These are phyloP conservation scores for Daphoenositta chrysoptera DNA, from an alignment of 2,113 vertebrate genomes.

Conservation along the genomic window DNA sequence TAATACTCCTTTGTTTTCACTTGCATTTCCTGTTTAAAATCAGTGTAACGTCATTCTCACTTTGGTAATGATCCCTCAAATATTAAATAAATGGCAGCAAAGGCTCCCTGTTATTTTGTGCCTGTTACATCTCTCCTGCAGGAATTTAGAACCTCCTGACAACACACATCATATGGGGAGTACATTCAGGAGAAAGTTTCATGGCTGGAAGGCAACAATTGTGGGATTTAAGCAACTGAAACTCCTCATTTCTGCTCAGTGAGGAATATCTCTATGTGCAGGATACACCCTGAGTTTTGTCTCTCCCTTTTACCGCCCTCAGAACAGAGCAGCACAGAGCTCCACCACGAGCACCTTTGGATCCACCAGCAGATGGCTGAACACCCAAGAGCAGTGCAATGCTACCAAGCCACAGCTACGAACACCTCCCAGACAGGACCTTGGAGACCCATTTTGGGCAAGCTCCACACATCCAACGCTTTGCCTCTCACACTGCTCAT, in stretches of 20 bases:
- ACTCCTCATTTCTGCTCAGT: neutral
- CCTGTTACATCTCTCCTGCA: neutral
- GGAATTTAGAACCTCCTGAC: neutral
- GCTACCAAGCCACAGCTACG: neutral
- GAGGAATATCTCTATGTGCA: neutral
- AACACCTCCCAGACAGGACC: neutral
- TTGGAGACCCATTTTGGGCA: neutral
- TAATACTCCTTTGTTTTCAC: neutral
- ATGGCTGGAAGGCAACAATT: neutral
- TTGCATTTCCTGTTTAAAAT: neutral
- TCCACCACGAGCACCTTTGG: rapidly evolving
- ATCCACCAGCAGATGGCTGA: neutral
- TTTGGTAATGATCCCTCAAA: neutral
- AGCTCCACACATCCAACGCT: rapidly evolving
- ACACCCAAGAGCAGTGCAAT: neutral
- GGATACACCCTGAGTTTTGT: neutral
- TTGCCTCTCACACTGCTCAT: rapidly evolving
- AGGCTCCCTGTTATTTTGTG: neutral
- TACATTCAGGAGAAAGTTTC: neutral
- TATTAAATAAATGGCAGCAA: neutral
- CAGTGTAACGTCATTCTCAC: rapidly evolving
- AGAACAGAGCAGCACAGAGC: neutral
- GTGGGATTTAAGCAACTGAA: neutral
- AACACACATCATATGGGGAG: neutral
- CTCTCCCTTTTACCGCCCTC: neutral